Conservation (phyloP, 2,797 vertebrate species). For the Hydrolagus colliei region DNA sequence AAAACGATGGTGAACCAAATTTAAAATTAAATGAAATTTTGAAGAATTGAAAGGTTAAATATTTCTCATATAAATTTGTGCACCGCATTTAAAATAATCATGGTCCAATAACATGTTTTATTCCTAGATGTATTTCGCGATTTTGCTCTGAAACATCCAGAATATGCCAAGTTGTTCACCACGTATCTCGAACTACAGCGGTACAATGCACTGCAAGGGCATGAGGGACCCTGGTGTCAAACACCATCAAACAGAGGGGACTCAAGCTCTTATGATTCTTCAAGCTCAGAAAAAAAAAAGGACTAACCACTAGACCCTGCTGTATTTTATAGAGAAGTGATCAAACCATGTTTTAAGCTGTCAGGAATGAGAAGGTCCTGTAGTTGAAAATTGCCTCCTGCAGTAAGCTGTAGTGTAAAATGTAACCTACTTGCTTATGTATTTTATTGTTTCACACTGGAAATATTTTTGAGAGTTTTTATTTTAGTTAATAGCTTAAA, state of each 20-base stretch:
- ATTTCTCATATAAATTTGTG: not conserved
- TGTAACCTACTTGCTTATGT: not conserved
- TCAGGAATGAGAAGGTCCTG: not conserved
- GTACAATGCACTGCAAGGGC: constrained; percentile 62
- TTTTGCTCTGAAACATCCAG: constrained; percentile 78
- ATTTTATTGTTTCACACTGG: constrained; percentile 15
- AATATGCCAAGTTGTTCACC: constrained; percentile 89
- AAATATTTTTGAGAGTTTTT: constrained; percentile 4
- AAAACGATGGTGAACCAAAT: too few species aligned
- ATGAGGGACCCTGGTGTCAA: constrained; percentile 39
- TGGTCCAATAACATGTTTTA: not conserved
- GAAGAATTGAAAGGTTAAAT: too few species aligned
- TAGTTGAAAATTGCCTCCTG: not conserved
- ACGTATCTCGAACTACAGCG: constrained; percentile 91
- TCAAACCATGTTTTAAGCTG: not conserved
- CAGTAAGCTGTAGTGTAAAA: constrained; percentile 4
- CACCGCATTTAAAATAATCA: not conserved
- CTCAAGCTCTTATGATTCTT: constrained; percentile 49
- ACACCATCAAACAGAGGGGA: constrained; percentile 41
- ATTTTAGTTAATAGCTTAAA: not conserved
- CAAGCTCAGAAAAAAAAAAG: constrained; percentile 82
- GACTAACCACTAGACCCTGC: constrained; percentile 57
- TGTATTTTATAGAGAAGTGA: not conserved
- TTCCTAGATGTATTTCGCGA: constrained; percentile 74
- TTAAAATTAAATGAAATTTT: too few species aligned